A percentile compares a stretch with the other conserved stretches of the same genome.
Evolutionary conservation across 1,140 invertebrate genomes (phyloP).

Genomic region (Arion vulgaris): DNA sequence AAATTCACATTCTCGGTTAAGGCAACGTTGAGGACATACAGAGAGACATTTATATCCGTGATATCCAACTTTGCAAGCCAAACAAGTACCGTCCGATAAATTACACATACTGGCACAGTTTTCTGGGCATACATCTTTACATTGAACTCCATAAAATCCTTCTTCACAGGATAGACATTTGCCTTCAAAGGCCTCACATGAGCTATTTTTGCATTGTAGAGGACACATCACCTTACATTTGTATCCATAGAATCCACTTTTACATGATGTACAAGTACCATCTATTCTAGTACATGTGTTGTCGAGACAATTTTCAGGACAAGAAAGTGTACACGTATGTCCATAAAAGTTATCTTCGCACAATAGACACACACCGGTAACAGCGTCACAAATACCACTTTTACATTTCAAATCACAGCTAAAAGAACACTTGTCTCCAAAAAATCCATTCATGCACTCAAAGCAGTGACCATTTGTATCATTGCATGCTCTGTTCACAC

Average conservation of each 20-base stretch:
- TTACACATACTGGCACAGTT: too few species aligned
- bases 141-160: not conserved
- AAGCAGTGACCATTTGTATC: not conserved
- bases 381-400: not conserved
- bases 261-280: not conserved
- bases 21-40: too few species aligned
- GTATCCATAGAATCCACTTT: not conserved
- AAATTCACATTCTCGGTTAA: too few species aligned
- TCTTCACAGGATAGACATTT: not conserved
- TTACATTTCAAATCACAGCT: not conserved
- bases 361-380: not conserved
- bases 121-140: not conserved
- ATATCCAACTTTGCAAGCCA: too few species aligned
- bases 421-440: not conserved
- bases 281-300: not conserved
- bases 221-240: not conserved
- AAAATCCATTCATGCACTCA: not conserved
- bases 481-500: not conserved
- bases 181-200: not conserved
- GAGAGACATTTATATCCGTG: too few species aligned
- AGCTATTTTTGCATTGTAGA: not conserved
- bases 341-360: not conserved
- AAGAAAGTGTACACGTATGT: not conserved
- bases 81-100: too few species aligned
- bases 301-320: not conserved